These are phyloP conservation scores for Agrotis puta DNA, from an alignment of 2,888 invertebrate genomes.

Conservation along the genomic window DNA sequence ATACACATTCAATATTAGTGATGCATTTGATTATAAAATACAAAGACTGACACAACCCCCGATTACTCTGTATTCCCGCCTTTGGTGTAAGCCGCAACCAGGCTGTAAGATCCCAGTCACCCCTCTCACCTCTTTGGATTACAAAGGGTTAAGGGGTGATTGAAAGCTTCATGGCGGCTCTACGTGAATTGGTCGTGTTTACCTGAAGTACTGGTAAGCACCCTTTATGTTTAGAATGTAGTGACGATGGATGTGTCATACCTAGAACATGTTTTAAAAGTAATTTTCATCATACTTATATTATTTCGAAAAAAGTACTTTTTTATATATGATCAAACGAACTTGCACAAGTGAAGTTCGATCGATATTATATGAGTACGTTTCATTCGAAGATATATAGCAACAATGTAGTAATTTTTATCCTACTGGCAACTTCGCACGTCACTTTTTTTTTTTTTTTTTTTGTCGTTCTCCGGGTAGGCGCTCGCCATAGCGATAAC, in stretches of 20 bases:
- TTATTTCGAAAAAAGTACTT: neutral
- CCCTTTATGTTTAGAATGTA: constrained; percentile 72
- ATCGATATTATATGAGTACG: too few species aligned
- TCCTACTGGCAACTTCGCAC: too few species aligned
- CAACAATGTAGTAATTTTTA: too few species aligned
- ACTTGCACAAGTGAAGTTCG: too few species aligned
- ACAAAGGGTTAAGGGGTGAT: constrained; percentile 80
- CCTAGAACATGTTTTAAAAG: constrained; percentile 18
- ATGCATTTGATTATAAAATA: constrained; percentile 79
- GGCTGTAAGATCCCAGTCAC: constrained; percentile 66
- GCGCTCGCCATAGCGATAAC: too few species aligned
- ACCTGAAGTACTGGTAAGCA: constrained; percentile 82
- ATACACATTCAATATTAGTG: constrained; percentile 72
- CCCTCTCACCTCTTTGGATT: constrained; percentile 74
- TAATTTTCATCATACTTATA: neutral
- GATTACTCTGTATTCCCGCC: constrained; percentile 72
- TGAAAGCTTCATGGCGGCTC: constrained; percentile 79
- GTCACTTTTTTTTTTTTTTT: too few species aligned
- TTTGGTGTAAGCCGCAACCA: constrained; percentile 74
- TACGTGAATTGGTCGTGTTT: constrained; percentile 78
- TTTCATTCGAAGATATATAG: too few species aligned
- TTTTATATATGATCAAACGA: neutral
- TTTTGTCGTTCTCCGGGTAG: too few species aligned
- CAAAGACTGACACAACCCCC: constrained; percentile 76
- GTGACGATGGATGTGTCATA: constrained; percentile 67